A percentile compares a stretch with the other conserved stretches of the same genome.
Conservation (phyloP, 2,797 vertebrate genomes). For the Tapera naevia region DNA sequence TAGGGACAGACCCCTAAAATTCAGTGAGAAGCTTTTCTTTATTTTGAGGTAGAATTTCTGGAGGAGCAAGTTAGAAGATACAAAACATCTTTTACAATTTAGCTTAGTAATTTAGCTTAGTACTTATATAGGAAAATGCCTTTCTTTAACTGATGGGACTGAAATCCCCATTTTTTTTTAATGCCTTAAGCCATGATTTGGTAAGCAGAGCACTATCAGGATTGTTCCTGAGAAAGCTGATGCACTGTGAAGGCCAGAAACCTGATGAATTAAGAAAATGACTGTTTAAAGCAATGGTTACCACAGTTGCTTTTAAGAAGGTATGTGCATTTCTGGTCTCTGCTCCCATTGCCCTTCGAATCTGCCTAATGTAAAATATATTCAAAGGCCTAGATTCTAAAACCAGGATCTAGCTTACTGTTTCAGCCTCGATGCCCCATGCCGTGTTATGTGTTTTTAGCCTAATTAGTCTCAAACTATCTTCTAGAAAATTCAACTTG, state of each 20-base stretch:
- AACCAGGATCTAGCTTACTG: background rate
- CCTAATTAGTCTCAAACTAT: background rate
- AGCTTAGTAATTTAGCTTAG: background rate
- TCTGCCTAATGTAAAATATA: background rate
- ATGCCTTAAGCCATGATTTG: background rate
- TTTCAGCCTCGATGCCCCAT: background rate
- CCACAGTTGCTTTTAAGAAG: background rate
- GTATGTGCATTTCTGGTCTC: background rate
- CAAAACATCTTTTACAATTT: background rate
- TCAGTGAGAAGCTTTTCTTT: background rate
- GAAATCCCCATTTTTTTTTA: background rate
- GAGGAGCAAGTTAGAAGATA: background rate
- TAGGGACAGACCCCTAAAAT: background rate
- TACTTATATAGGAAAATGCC: background rate
- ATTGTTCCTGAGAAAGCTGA: background rate
- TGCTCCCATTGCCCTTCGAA: background rate
- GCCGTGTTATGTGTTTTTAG: background rate
- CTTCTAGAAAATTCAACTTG: background rate
- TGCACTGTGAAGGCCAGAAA: background rate
- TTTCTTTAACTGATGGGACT: background rate
- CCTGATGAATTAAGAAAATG: background rate
- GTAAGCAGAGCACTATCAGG: background rate
- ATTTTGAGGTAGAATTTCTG: background rate
- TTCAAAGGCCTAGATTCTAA: background rate
- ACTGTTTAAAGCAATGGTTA: background rate